Conservation (phyloP, 2,888 invertebrate genomes). For the Agrotis exclamationis region DNA sequence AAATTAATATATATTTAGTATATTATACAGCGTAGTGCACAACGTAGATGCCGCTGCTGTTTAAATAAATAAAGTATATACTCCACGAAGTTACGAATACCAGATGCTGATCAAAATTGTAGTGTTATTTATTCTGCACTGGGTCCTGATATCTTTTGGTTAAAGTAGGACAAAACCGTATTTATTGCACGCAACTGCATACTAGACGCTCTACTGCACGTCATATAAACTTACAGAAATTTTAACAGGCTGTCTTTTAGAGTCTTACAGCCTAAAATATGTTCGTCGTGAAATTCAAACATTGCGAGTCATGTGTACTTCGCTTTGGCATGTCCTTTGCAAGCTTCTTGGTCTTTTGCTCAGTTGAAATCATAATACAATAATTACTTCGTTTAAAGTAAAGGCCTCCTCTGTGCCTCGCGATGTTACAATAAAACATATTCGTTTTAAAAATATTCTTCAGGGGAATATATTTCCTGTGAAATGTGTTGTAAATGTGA, state of each 20-base stretch:
- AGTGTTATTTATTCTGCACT: conserved; percentile 67
- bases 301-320: conserved; percentile 17
- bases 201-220: conserved; percentile 33
- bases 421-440: neutral
- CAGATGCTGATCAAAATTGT: conserved; percentile 60
- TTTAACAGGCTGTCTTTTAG: neutral
- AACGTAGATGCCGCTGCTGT: conserved; percentile 43
- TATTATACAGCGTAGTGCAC: conserved; percentile 37
- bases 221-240: conserved; percentile 10
- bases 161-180: conserved; percentile 61
- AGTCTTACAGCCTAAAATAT: neutral
- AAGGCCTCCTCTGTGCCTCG: neutral
- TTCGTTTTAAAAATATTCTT: neutral
- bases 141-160: conserved; percentile 65
- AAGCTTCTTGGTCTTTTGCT: neutral
- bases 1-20: conserved; percentile 14
- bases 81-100: conserved; percentile 81
- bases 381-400: neutral
- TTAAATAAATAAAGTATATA: conserved; percentile 45
- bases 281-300: conserved; percentile 10
- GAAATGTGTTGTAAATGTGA: neutral
- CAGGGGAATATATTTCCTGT: neutral
- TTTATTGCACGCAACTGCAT: conserved; percentile 80
- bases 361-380: neutral
- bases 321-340: neutral